phyloP scores from a whole-genome alignment of 2,113 vertebrate genomes.

The Anthoscopus minutus region DNA sequence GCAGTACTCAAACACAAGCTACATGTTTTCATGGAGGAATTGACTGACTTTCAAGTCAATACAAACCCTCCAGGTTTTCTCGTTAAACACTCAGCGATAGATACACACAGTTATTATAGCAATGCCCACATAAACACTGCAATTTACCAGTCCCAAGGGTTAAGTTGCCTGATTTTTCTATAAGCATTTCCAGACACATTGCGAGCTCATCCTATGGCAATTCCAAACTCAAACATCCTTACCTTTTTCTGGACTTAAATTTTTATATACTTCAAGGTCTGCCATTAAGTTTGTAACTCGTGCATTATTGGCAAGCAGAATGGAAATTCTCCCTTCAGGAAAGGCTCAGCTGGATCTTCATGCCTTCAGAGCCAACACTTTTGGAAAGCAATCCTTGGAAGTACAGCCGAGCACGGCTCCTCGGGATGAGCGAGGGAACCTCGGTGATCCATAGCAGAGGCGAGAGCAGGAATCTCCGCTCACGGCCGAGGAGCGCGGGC shows the following conservation, averaged over 20 bases:
- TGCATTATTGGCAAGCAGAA: conserved; percentile 67
- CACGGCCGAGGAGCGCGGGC: conserved; percentile 10
- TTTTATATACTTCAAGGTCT: conserved; percentile 93
- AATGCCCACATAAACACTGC: neutral
- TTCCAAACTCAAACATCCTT: conserved; percentile 60
- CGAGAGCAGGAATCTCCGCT: conserved; percentile 36
- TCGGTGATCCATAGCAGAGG: neutral
- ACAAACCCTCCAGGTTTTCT: neutral
- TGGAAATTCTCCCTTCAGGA: conserved; percentile 42
- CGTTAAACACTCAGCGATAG: neutral
- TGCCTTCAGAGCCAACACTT: conserved; percentile 13
- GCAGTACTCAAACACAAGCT: neutral
- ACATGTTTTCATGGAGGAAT: neutral
- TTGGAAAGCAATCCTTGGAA: conserved; percentile 31
- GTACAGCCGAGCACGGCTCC: neutral
- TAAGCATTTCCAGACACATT: neutral
- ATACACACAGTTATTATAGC: neutral
- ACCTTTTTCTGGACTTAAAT: conserved; percentile 90
- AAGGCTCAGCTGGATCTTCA: conserved; percentile 42
- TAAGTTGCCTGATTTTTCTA: neutral
- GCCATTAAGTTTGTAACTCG: conserved; percentile 80
- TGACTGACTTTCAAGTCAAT: neutral
- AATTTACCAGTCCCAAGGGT: neutral
- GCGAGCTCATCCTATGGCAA: neutral
- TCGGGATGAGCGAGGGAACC: neutral